Evolutionary conservation across 2,797 vertebrate genomes (phyloP).

Genomic region (Pangasius sanitwongsei): DNA sequence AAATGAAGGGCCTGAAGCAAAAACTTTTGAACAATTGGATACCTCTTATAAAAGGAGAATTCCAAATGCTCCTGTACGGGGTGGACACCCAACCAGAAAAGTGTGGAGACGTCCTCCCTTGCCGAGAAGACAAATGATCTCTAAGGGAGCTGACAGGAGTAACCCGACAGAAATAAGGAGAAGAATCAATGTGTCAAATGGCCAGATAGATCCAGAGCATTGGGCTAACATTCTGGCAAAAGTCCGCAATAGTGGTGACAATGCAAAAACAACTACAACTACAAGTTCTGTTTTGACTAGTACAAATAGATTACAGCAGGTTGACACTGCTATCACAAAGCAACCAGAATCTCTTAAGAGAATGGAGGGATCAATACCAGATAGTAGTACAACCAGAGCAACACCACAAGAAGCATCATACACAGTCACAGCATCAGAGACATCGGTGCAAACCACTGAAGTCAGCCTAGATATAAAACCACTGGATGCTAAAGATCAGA

Average conservation of each 20-base stretch:
- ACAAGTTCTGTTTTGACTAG: constrained; percentile 42
- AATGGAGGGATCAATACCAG: constrained; percentile 69
- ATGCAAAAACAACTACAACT: constrained; percentile 63
- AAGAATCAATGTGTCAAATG: constrained; percentile 79
- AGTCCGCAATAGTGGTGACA: constrained; percentile 78
- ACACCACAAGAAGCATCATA: constrained; percentile 53
- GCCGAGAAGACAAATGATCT: constrained; percentile 64
- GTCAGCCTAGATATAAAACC: constrained; percentile 47
- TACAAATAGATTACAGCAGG: constrained; percentile 41
- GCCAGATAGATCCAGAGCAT: constrained; percentile 85
- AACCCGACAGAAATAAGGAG: constrained; percentile 75
- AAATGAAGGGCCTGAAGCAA: constrained; percentile 37
- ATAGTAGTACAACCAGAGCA: constrained; percentile 38
- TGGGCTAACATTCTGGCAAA: constrained; percentile 94
- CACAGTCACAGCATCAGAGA: constrained; percentile 49
- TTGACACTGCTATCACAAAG: constrained; percentile 30
- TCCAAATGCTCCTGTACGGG: constrained; percentile 52
- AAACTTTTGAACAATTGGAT: constrained; percentile 53
- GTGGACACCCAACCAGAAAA: constrained; percentile 62
- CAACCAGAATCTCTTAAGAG: constrained; percentile 37
- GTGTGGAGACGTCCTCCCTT: constrained; percentile 60
- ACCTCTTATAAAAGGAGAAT: constrained; percentile 55
- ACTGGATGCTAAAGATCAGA: constrained; percentile 45
- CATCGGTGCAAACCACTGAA: constrained; percentile 41
- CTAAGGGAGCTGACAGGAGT: constrained; percentile 71